Evolutionary conservation across 2,888 invertebrate species (phyloP).

Genomic region (Globia sparganii): DNA sequence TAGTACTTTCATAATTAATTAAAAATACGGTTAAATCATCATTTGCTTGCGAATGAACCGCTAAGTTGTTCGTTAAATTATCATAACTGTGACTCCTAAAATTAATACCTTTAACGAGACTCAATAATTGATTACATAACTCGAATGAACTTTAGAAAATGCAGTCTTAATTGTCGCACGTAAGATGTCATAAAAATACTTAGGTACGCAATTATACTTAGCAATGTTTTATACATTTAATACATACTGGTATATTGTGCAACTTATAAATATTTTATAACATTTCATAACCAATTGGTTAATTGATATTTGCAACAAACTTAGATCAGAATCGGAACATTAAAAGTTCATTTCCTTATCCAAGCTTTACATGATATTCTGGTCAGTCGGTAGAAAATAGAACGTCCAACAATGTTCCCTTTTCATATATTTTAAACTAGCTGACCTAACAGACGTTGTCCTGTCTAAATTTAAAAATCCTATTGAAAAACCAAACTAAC

Average conservation of each 20-base stretch:
- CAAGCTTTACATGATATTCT: neutral
- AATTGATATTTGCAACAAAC: neutral
- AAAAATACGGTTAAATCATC: neutral
- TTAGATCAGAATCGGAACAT: neutral
- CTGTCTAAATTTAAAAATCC: neutral
- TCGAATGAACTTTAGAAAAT: neutral
- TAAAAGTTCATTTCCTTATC: neutral
- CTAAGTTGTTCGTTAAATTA: neutral
- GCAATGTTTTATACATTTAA: neutral
- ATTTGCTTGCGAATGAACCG: neutral
- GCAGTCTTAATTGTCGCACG: neutral
- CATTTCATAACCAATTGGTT: neutral
- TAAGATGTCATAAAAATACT: neutral
- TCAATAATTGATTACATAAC: neutral
- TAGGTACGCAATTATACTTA: neutral
- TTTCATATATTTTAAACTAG: neutral
- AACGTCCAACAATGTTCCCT: neutral
- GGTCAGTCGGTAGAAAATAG: neutral
- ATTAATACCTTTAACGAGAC: neutral
- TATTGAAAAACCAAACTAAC: neutral
- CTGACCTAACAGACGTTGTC: neutral
- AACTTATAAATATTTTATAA: conserved; percentile 18
- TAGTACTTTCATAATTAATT: conserved; percentile 1
- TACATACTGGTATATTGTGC: neutral
- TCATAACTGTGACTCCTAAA: neutral